These are phyloP conservation scores for Ceratitis capitata DNA, from an alignment of 1,140 invertebrate species.

Conservation along the genomic window DNA sequence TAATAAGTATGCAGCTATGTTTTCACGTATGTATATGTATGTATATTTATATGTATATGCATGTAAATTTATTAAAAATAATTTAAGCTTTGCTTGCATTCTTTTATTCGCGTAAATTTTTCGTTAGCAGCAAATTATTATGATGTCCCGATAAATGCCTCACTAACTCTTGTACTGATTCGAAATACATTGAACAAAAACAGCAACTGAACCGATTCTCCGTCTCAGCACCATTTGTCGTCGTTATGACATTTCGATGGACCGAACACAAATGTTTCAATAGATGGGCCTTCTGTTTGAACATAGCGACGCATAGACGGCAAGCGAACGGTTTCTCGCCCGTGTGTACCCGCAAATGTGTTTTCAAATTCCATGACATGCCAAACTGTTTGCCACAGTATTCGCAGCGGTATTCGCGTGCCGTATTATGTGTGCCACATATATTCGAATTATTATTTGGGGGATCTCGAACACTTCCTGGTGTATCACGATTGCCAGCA, in stretches of 20 bases:
- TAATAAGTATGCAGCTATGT: background rate
- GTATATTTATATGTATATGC: background rate
- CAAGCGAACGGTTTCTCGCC: slow-evolving; percentile 89
- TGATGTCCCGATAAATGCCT: slow-evolving; percentile 85
- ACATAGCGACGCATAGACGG: slow-evolving; percentile 86
- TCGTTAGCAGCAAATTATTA: slow-evolving; percentile 84
- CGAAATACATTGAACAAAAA: slow-evolving; percentile 84
- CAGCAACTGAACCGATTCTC: slow-evolving; percentile 83
- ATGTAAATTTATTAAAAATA: slow-evolving; percentile 30
- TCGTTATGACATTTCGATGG: slow-evolving; percentile 83
- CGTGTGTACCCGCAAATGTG: slow-evolving; percentile 84
- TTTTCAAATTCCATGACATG: slow-evolving; percentile 90
- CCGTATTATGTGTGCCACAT: slow-evolving; percentile 59
- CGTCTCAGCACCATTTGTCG: slow-evolving; percentile 74
- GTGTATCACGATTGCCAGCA: slow-evolving; percentile 12
- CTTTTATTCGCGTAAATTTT: slow-evolving; percentile 80
- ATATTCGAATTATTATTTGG: slow-evolving; percentile 49
- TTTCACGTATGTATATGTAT: background rate
- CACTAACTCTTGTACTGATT: slow-evolving; percentile 83
- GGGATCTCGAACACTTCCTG: slow-evolving; percentile 45
- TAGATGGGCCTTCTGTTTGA: slow-evolving; percentile 87
- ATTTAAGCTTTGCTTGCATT: slow-evolving; percentile 37
- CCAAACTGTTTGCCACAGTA: slow-evolving; percentile 90
- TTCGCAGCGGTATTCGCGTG: slow-evolving; percentile 84
- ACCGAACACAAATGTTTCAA: slow-evolving; percentile 87